Base-by-base conservation (phyloP, 2,888 invertebrate genomes). In the Catonia carolina region DNA sequence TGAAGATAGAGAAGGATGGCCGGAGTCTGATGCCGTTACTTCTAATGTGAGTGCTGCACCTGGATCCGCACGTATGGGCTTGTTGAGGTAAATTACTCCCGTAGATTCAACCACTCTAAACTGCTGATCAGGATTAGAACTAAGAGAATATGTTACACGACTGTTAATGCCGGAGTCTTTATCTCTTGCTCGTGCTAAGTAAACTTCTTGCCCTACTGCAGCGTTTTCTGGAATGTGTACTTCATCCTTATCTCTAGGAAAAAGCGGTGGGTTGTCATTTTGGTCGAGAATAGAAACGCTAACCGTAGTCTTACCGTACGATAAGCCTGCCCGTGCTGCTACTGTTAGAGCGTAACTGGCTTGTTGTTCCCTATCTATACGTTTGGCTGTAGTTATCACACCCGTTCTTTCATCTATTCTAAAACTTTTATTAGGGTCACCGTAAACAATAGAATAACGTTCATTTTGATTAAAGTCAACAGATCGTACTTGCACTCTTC, bases 171-270 rank as follows among this genome's bases (percentile, higher is more conserved):
- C 94, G 0, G 86, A 83, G 72, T 97, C 97, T 51, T 82, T 79
- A 74, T 97, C 96, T 55, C 82, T 78, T 1, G 95, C 96, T 67
- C 87, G 79, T 1, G 93, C 89, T 64, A 92, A 79, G 72, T 88
- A 92, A 31, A 96, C 85, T 74, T 95, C 92, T 72, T 93, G 91
- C 1, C 95, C 95, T 33, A 95, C 90, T 17, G 96, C 94, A 65
- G 89, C 86, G 71, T 94, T 91, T 76, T 95, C 95, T 14, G 84
- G 80, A 57, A 96, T 77, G 60, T 78, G 78, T 45, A 91, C 83
- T 71, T 88, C 86, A 69, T 90, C 89, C 67, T 83, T 84, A 62
- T 86, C 87, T 67, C 83, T 82, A 18, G 84, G 79, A 71, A 93
- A 93, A 61, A 81, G 77, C 2, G 97, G 97, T 55, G 85, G 82